A percentile compares a stretch with the other conserved stretches of the same genome.
Conservation (phyloP, 2,797 vertebrate species). For the Danio tinwini region DNA sequence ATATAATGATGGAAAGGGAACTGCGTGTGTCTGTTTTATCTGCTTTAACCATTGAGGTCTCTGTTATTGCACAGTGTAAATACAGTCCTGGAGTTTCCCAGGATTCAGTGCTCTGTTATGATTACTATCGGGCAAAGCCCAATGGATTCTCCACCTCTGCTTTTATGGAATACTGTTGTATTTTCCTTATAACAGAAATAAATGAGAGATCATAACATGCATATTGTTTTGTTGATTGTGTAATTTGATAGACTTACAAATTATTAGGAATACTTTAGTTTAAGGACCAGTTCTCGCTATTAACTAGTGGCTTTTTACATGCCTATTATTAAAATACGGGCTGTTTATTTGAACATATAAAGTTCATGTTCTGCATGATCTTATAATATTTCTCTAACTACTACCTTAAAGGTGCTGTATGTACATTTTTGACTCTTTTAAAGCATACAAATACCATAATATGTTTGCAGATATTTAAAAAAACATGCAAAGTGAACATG, state of each 20-base stretch:
- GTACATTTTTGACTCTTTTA: no score
- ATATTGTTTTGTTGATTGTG: constrained; percentile 45
- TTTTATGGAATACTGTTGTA: constrained; percentile 81
- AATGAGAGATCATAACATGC: constrained; percentile 72
- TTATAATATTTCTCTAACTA: no score
- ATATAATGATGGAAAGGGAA: constrained; percentile 67
- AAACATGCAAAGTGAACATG: no score
- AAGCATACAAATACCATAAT: no score
- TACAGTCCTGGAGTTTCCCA: constrained; percentile 76
- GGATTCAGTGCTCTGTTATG: constrained; percentile 70
- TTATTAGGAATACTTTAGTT: no score
- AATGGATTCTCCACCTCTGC: constrained; percentile 75
- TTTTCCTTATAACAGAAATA: constrained; percentile 84
- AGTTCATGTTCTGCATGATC: no score
- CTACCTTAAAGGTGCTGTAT: no score
- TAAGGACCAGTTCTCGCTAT: no score
- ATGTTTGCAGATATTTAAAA: no score
- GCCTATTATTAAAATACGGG: no score
- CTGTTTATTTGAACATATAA: no score
- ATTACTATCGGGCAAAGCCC: constrained; percentile 70
- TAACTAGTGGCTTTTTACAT: no score
- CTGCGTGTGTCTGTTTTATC: constrained; percentile 64
- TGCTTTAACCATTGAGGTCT: constrained; percentile 75
- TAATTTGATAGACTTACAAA: constrained; percentile 31
- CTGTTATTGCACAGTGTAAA: constrained; percentile 79